Evolutionary conservation across 2,797 vertebrate species (phyloP), one percentile per base, ranked within the genome.

Genomic region (Poeciliopsis gracilis): DNA sequence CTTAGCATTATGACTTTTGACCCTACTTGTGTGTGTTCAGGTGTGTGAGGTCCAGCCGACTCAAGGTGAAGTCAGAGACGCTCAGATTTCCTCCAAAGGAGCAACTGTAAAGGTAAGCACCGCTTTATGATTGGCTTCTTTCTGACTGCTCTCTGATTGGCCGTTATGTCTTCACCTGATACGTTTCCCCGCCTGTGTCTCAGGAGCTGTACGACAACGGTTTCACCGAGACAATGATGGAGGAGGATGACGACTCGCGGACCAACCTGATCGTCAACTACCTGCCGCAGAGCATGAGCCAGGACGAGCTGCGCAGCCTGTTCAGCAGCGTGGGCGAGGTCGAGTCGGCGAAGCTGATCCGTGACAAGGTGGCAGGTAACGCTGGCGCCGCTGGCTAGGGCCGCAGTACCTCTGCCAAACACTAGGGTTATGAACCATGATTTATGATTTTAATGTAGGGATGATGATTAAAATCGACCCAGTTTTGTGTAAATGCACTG

Each of bases 181-280:
- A 1, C 10, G 2, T 66, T 25, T 67, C 5, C 25, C 63, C 61
- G 12, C 63, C 28, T 43, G 25, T 70, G 75, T 49, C n/a, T 73
- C 78, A 93, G 90, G 95, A 96, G 47, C 79, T 90, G 75, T 96
- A 95, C 6, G 96, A 96, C 81, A 99, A 98, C 90, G 97, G 97
- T 91, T 99, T 97, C 91, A 95, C 96, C 86, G 98, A 99, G 88
- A 97, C 97, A 94, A 97, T 91, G 84, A 88, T 98, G 97, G 97
- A 96, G 49, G 97, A 99, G 46, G 97, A 99, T 73, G 97, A 98
- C 47, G 97, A 99, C 33, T 93, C 96, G 30, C 96, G 97, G 90
- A 99, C 98, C 23, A 99, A 99, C 93, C 90, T 99, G 85, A 99
- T 99, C 46, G 97, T 99, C 67, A 99, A 99, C 95, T 99, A 99